These are phyloP conservation scores for Pelmatolapia mariae DNA, from an alignment of 2,113 vertebrate species.

Conservation along the genomic window DNA sequence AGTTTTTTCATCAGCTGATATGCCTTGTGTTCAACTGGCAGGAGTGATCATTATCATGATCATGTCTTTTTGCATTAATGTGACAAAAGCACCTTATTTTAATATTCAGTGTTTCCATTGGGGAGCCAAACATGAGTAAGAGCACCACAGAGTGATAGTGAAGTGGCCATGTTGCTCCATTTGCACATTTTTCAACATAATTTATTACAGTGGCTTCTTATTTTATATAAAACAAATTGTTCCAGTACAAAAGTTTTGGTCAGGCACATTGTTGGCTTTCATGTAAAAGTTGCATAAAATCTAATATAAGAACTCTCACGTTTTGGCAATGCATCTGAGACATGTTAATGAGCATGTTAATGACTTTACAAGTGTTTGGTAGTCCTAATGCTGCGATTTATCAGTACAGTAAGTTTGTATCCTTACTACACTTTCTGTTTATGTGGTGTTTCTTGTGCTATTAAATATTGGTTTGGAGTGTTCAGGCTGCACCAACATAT, in stretches of 20 bases:
- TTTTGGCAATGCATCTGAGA: not conserved
- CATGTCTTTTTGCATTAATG: not conserved
- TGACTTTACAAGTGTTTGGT: not conserved
- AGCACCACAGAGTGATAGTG: not conserved
- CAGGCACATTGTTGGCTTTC: not conserved
- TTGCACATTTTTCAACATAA: not conserved
- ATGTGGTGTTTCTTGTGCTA: not conserved
- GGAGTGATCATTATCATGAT: not conserved
- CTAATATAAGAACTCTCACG: not conserved
- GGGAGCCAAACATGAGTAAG: not conserved
- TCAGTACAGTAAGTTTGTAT: not conserved
- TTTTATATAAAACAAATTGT: not conserved
- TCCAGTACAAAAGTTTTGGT: not conserved
- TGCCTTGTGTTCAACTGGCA: not conserved
- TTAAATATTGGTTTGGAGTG: not conserved
- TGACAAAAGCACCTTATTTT: not conserved
- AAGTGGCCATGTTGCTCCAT: not conserved
- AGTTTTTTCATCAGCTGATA: fast-evolving
- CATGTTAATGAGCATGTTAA: not conserved
- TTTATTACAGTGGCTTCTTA: not conserved
- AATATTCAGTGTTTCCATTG: not conserved
- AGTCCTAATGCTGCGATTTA: not conserved
- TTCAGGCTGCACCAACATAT: not conserved
- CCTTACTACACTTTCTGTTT: not conserved
- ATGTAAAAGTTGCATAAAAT: not conserved